These are phyloP conservation scores for Dendrophyllia cribrosa DNA, from an alignment of 64 coral and sea anemone genomes.

Conservation along the genomic window DNA sequence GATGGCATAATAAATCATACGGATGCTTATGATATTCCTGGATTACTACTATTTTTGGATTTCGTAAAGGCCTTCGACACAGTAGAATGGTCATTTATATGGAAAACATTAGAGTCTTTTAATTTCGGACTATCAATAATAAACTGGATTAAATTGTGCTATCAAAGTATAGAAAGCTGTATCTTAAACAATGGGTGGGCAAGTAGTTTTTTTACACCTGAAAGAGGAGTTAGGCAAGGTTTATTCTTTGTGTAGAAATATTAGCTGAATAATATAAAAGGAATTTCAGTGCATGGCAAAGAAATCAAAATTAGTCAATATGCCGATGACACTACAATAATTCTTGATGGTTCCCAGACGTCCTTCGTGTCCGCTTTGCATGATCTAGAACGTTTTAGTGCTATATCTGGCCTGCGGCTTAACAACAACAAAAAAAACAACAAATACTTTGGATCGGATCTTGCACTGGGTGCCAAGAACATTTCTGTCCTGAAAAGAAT, in stretches of 20 bases:
- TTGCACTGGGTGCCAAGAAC: neutral
- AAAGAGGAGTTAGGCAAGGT: no score
- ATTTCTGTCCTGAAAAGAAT: neutral
- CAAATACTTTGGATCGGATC: conserved; percentile 42
- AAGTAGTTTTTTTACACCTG: no score
- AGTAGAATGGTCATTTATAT: no score
- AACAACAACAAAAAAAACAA: neutral
- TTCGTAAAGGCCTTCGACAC: no score
- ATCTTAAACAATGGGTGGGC: neutral
- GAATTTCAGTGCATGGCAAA: neutral
- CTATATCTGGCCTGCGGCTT: neutral
- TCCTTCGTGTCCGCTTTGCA: neutral
- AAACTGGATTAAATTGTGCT: neutral
- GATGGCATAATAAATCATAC: neutral
- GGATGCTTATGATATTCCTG: neutral
- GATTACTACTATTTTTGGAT: neutral
- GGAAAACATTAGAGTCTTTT: neutral
- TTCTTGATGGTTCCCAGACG: neutral
- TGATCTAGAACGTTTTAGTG: neutral
- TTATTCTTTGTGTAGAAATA: neutral
- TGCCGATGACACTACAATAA: neutral
- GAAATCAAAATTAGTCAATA: neutral
- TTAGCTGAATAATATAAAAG: neutral
- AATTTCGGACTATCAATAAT: neutral
- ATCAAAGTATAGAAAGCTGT: neutral